Percentiles rank a stretch among this genome's conserved stretches.
Evolutionary conservation across 2,888 invertebrate genomes (phyloP).

Genomic region (Syrista parreyssii): DNA sequence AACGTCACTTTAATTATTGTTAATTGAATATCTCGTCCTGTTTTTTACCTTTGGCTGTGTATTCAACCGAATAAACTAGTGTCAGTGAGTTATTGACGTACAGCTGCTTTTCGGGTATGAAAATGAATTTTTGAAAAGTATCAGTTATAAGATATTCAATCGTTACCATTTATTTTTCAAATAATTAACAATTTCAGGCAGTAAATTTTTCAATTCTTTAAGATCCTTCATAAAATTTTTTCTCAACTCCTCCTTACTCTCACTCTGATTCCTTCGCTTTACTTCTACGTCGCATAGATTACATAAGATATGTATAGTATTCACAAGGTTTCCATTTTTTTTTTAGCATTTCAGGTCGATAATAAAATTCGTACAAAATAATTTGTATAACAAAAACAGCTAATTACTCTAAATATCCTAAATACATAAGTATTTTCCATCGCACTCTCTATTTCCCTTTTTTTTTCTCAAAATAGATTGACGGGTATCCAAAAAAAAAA

Average conservation of each 20-base stretch:
- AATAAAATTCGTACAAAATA: slow-evolving; percentile 62
- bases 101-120: slow-evolving; percentile 4
- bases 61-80: slow-evolving; percentile 16
- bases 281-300: slow-evolving; percentile 30
- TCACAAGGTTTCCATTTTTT: slow-evolving; percentile 45
- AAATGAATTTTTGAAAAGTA: slow-evolving; percentile 6
- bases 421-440: slow-evolving; percentile 42
- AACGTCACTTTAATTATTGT: slow-evolving; percentile 13
- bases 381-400: slow-evolving; percentile 57
- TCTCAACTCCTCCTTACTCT: slow-evolving; percentile 8
- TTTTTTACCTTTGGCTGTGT: slow-evolving; percentile 26
- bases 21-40: slow-evolving; percentile 26
- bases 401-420: slow-evolving; percentile 46
- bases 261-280: slow-evolving; percentile 20
- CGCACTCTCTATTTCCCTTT: neutral
- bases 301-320: slow-evolving; percentile 60
- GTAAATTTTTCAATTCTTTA: slow-evolving; percentile 32
- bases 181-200: slow-evolving; percentile 58
- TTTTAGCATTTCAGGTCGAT: slow-evolving; percentile 30
- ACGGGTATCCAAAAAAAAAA: neutral
- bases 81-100: slow-evolving; percentile 16
- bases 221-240: slow-evolving; percentile 22
- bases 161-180: slow-evolving; percentile 53
- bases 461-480: neutral
- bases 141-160: neutral